Evolutionary conservation across 1,140 invertebrate species (phyloP).

Genomic region (Tenebrio molitor): DNA sequence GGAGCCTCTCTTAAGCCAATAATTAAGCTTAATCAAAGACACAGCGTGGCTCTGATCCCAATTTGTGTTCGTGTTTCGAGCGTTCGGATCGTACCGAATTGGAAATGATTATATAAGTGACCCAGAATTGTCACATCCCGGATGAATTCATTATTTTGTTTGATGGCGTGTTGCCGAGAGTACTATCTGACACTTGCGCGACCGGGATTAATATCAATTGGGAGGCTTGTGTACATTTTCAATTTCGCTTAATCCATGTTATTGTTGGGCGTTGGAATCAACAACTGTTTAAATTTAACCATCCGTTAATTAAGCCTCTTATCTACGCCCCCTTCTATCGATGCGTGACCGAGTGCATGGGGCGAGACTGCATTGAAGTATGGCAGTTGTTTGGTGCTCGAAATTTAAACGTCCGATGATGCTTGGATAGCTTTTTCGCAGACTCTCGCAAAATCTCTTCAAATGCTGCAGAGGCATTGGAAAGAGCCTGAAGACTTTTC

Average conservation of each 20-base stretch:
- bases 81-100: background rate
- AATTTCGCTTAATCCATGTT: background rate
- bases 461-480: no score
- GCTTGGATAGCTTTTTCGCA: no score
- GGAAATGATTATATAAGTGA: slow-evolving; percentile 43
- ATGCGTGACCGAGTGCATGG: background rate
- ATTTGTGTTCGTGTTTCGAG: no score
- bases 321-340: background rate
- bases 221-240: slow-evolving; percentile 16
- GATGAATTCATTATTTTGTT: slow-evolving; percentile 50
- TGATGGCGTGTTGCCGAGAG: slow-evolving; percentile 16
- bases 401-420: no score
- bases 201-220: slow-evolving; percentile 7
- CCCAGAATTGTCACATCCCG: slow-evolving; percentile 53
- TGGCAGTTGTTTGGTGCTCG: no score
- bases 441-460: no score
- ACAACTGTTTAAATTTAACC: background rate
- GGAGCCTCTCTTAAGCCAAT: no score
- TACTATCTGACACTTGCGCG: slow-evolving; percentile 8
- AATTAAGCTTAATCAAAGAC: no score
- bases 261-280: background rate
- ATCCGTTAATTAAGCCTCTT: background rate
- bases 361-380: background rate
- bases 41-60: no score
- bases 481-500: no score